A percentile compares a stretch with the other conserved stretches of the same genome.
Conservation (phyloP, 2,888 invertebrate genomes). For the Callimorpha dominula region DNA sequence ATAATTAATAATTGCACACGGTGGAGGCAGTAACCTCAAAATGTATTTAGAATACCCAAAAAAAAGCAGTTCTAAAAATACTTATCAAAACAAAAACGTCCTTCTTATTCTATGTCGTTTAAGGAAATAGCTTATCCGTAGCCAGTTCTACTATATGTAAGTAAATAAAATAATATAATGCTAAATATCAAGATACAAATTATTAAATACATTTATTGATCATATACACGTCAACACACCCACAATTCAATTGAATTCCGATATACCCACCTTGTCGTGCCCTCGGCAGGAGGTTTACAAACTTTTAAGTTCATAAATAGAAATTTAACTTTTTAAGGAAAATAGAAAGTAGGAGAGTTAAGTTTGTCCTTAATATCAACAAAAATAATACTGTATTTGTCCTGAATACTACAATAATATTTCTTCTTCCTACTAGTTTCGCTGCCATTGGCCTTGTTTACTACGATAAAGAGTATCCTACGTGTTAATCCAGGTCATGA, state of each 20-base stretch:
- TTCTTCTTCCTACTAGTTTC: background rate
- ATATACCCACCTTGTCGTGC: background rate
- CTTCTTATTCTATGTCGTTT: background rate
- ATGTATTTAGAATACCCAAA: background rate
- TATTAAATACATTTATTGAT: background rate
- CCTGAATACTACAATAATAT: background rate
- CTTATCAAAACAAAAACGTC: background rate
- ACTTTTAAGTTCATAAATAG: background rate
- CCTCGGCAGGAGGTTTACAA: background rate
- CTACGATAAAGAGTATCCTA: background rate
- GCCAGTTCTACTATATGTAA: background rate
- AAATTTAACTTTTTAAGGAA: background rate
- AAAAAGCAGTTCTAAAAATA: background rate
- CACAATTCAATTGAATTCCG: background rate
- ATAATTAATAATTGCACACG: no score
- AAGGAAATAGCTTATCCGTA: background rate
- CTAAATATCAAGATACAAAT: background rate
- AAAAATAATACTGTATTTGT: background rate
- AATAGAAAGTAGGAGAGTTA: background rate
- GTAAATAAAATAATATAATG: background rate
- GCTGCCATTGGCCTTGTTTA: background rate
- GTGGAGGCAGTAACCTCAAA: background rate
- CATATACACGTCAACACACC: background rate
- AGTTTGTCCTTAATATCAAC: background rate
- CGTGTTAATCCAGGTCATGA: background rate